Evolutionary conservation across 2,888 invertebrate genomes (phyloP), one percentile per base, ranked within the genome.

Genomic region (Tetragonula carbonaria): DNA sequence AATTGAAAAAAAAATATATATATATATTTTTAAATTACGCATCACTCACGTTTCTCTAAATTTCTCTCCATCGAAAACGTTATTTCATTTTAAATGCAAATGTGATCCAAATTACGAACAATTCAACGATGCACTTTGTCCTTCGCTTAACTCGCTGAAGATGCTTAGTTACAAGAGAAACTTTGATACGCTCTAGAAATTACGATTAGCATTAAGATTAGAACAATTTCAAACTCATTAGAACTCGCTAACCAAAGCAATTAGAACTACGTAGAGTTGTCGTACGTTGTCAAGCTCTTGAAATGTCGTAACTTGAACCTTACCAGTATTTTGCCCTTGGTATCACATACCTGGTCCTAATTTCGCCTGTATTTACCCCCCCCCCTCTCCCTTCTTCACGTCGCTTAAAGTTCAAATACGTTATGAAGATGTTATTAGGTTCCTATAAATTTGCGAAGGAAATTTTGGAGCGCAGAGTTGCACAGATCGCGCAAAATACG

Each of bases 141-240:
- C 23, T 13, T 3, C 18, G 57, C 13, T 59, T 59, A 73, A 73
- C 45, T 21, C 33, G 23, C 59, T 23, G 6, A 57, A 18, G 38
- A 23, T 45, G 38, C 57, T 71, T 71, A 33, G 45, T 55, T 50
- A 50, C n/a, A 55, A 62, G 50, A 5, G 62, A 62, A 73, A 73
- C 73, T 73, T 50, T 45, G 62, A 28, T 50, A 73, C 18, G 50
- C 62, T 50, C 4, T 50, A 23, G 59, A 73, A 59, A 73, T 62
- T 59, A 73, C 72, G 23, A 62, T 73, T 73, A 73, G 72, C 72
- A 73, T 73, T 73, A 73, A 73, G 72, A 73, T 73, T 73, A 73
- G 59, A 73, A 59, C 59, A 73, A 73, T 73, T 59, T 57, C 23
- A 38, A 73, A 73, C 59, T 73, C 59, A 45, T 73, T 73, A 59